Base-by-base conservation (phyloP, 2,113 vertebrate genomes). In the Perognathus longimembris region DNA sequence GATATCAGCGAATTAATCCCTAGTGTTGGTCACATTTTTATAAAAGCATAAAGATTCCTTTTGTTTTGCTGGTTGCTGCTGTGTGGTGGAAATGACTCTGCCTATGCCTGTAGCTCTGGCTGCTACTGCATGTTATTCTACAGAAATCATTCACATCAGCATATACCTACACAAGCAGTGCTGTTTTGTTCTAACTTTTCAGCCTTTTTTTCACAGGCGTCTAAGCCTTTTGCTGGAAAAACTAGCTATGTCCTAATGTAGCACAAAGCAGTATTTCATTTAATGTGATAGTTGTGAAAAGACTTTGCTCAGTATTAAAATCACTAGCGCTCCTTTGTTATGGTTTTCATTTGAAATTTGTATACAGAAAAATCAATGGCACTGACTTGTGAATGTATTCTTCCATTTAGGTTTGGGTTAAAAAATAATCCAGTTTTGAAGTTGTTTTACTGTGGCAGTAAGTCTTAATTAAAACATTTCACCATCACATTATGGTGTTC, bases 401-500 rank as follows among this genome's bases (percentile, higher is more conserved):
- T 87, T 93, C 84, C 30, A 21, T 70, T 80, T 9, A 64, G 28
- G 77, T 77, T 82, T 85, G 80, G 40, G 83, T 88, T 91, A 40
- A 89, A 90, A 83, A 76, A n/a, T 10, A 90, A 88, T 73, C 5
- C 61, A 90, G 84, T 11, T 15, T 73, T 76, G 30, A 83, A 75
- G 42, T 69, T 18, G 40, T 40, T 89, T 86, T 83, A 24, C 32
- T 92, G 11, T 80, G 84, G 40, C 20, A 42, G 34, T 57, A 78
- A 95, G 24, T 9, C 61, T 77, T 66, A 73, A 95, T 93, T 89
- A 92, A 96, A 96, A 63, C 32, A 78, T 71, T 88, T 90, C 40
- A 69, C 24, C n/a, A 67, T 32, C 8, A 71, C 45, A 63, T 67
- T 67, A 54, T 45, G 40, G 30, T 73, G 32, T 90, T 81, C 93